Evolutionary conservation across 2,888 invertebrate species (phyloP).

Genomic region (Drosophila emarginata): DNA sequence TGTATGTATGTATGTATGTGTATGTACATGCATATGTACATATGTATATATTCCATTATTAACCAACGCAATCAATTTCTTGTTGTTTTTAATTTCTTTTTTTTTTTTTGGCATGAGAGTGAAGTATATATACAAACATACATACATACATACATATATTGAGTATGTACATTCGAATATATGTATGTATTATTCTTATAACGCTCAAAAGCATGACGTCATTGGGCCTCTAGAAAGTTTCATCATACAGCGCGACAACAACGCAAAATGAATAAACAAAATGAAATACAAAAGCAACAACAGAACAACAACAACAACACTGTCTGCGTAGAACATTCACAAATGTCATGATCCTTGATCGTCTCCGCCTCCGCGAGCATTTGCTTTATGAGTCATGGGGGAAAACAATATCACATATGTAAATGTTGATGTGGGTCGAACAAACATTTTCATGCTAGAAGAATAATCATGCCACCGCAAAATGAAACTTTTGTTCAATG

Average conservation of each 20-base stretch:
- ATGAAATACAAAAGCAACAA: constrained; percentile 7
- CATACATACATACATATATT: neutral
- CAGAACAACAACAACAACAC: neutral
- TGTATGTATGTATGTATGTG: neutral
- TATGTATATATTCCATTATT: neutral
- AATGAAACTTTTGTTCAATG: neutral
- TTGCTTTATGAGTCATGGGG: constrained; percentile 10
- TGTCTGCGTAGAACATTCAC: constrained; percentile 6
- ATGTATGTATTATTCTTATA: constrained; percentile 9
- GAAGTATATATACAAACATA: neutral
- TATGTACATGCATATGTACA: neutral
- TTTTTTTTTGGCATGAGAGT: neutral
- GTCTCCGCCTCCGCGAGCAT: neutral
- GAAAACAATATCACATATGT: neutral
- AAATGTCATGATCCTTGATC: constrained; percentile 19
- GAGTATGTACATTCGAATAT: neutral
- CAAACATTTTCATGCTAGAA: neutral
- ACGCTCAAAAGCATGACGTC: constrained; percentile 13
- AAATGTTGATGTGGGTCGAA: neutral
- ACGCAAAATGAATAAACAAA: constrained; percentile 3
- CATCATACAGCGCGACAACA: constrained; percentile 12
- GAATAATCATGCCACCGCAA: constrained; percentile 1
- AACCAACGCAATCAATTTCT: constrained; percentile 9
- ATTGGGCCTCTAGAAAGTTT: constrained; percentile 11
- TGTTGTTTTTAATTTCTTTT: constrained; percentile 8